Conservation (phyloP, 1,140 invertebrate species). For the Eumeta japonica region DNA sequence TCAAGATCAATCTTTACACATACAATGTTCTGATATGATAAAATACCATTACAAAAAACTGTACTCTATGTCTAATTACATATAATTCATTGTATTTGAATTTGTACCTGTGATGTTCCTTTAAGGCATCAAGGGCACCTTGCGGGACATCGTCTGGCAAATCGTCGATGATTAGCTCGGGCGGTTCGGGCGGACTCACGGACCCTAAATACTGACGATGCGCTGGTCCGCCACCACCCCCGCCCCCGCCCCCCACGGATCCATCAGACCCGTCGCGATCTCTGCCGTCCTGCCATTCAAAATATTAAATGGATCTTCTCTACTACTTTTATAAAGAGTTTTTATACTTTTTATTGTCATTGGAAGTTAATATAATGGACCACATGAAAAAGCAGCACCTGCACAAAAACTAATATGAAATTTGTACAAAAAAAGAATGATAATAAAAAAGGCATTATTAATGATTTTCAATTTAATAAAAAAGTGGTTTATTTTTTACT, state of each 20-base stretch:
- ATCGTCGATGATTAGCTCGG: conserved; percentile 17
- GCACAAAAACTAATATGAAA: too few relatives aligned
- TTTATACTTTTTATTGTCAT: neutral
- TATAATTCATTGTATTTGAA: neutral
- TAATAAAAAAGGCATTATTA: too few relatives aligned
- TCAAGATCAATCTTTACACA: too few relatives aligned
- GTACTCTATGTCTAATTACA: neutral
- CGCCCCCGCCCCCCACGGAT: conserved; percentile 4
- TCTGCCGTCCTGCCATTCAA: neutral
- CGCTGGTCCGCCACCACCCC: conserved; percentile 9
- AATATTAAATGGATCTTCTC: neutral
- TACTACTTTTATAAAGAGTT: neutral
- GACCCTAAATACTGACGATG: conserved; percentile 37
- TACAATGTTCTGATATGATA: too few relatives aligned
- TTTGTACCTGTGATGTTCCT: conserved; percentile 26
- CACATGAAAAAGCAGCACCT: neutral
- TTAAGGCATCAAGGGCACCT: conserved; percentile 20
- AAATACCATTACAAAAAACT: too few relatives aligned
- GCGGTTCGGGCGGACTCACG: conserved; percentile 30
- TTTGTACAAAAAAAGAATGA: too few relatives aligned
- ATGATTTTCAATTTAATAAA: neutral
- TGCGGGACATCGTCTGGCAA: conserved; percentile 23
- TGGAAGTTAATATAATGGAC: neutral
- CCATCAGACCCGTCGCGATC: conserved; percentile 13
- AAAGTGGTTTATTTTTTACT: neutral